Base-by-base conservation (phyloP, 2,888 invertebrate species). In the Minunthozetes semirufus region DNA sequence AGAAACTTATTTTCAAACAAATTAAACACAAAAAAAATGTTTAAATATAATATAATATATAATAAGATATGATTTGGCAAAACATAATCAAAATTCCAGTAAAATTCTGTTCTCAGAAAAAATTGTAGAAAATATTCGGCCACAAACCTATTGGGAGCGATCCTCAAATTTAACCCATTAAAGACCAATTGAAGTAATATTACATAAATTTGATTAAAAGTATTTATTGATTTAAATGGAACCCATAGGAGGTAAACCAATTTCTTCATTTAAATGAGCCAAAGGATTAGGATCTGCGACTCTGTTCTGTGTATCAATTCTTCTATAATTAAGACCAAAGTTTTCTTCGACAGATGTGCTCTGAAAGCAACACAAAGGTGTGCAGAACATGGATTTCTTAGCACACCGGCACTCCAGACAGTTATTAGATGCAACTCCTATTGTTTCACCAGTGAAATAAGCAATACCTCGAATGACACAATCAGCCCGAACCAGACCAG, bases 391-490 rank as follows among this genome's bases (percentile, higher is more conserved):
- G 27, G 78, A 77, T 61, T 80, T 80, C 1, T 78, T 76, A 2
- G 80, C 81, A 75, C 81, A 81, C 6, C 80, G 77, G 50, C 81
- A 81, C 76, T 81, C 81, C 71, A 80, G 78, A 63, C 81, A 81
- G 29, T 78, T 77, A 73, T 79, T 80, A 9, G 79, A 80, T 0
- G 81, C 81, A 22, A 81, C 80, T 22, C 81, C 81, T 46, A 81
- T 79, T 13, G 80, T 78, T 75, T 81, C 81, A 11, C 81, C 81
- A 1, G 80, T 77, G 29, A 78, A 77, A 76, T 81, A 81, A 48
- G 78, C 77, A 29, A 81, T 80, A 8, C 81, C 81, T 13, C 80
- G 75, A 38, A 81, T 80, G 63, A 77, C 77, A 70, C 81, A 81
- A 13, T 79, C 79, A 15, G 73, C 75, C 25, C 25, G 42, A 42